phyloP scores from a whole-genome alignment of 2,888 invertebrate species.

The Portevinia maculata region DNA sequence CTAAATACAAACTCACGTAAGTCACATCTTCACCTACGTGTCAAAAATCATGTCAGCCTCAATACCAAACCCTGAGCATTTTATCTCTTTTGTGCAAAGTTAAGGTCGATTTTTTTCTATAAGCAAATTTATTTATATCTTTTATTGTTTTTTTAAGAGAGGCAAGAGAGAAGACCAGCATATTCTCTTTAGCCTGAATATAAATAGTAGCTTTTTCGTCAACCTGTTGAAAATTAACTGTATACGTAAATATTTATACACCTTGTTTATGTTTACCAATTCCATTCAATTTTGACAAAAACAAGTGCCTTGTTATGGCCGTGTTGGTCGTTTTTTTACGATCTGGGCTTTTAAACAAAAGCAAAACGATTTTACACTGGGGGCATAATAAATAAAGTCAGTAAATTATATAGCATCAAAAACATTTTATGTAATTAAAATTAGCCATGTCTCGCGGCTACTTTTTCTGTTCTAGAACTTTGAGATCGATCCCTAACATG shows the following conservation, averaged over 20 bases:
- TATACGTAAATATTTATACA: slow-evolving; percentile 5
- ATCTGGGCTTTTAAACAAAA: neutral
- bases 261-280: slow-evolving; percentile 12
- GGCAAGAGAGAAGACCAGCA: neutral
- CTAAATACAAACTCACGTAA: slow-evolving; percentile 23
- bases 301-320: slow-evolving; percentile 13
- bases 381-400: too few species aligned
- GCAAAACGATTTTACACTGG: neutral
- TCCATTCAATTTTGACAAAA: slow-evolving; percentile 27
- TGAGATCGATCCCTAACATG: too few species aligned
- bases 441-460: too few species aligned
- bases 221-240: slow-evolving; percentile 39
- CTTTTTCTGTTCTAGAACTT: too few species aligned
- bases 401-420: slow-evolving; percentile 5
- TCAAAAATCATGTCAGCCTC: slow-evolving; percentile 59
- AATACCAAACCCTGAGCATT: slow-evolving; percentile 2
- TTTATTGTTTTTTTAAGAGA: neutral
- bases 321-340: neutral
- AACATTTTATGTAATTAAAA: too few species aligned
- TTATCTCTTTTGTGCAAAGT: slow-evolving; percentile 38
- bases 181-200: slow-evolving; percentile 14
- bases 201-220: slow-evolving; percentile 20
- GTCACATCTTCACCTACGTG: slow-evolving; percentile 60
- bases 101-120: slow-evolving; percentile 50
- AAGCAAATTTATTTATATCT: slow-evolving; percentile 25